Evolutionary conservation across 2,888 invertebrate species (phyloP), one percentile per base, ranked within the genome.

Genomic region (Dysmachus trigonus): DNA sequence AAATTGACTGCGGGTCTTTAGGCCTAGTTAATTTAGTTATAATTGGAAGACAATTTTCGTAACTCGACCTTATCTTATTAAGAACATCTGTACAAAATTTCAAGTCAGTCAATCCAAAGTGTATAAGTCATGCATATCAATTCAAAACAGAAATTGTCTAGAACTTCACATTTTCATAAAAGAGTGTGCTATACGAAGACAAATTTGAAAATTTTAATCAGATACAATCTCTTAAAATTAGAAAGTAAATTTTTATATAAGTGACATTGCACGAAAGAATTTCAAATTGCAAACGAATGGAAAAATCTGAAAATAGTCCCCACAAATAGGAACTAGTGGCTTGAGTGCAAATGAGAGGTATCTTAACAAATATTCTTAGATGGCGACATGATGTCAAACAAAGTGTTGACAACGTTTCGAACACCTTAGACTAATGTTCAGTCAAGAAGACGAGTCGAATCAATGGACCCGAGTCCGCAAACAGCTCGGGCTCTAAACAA

Each of bases 361-460:
- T 30, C 5, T 38, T 10, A 53, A 81, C 81, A 81, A 79, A 81
- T 81, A 81, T 81, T 62, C 31, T 18, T 33, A 53, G 31, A 62
- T 53, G 33, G 27, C 33, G 81, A 81, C 81, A 81, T 30, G 81
- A 81, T 81, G 81, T 81, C 31, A 22, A 81, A 81, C 81, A 81
- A 81, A 81, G 62, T 81, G 81, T 31, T 81, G 81, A 81, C 81
- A 81, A 53, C 81, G 31, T 81, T 81, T 62, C 51, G 83, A 83
- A 83, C 83, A 83, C 72, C 72, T 38, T 38, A 35, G 72, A 83
- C 83, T 62, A 83, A 83, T 83, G 83, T 83, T 72, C 83, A 71
- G 71, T 35, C 72, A 83, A 38, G 38, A 72, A 38, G 38, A 5
- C 2, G 8, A 13, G 27, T 35, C 30, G 35, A 71, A 72, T 27